Conservation (phyloP, 2,888 invertebrate species). For the Mythimna lalbum region DNA sequence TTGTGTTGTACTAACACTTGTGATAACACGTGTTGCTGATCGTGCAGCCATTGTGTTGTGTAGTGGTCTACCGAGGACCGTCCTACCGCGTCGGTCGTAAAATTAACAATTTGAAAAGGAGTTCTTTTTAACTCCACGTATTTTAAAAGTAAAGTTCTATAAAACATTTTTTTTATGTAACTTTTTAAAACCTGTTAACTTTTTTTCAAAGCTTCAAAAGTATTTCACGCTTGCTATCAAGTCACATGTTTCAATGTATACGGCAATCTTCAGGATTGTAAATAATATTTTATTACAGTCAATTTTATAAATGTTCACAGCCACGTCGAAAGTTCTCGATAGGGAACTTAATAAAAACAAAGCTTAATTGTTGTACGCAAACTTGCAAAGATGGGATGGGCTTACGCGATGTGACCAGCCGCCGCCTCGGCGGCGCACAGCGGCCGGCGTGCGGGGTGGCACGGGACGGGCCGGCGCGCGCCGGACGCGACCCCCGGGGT, state of each 20-base stretch:
- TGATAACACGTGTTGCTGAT: conserved; percentile 42
- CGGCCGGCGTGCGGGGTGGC: conserved; percentile 84
- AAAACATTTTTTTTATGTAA: not conserved
- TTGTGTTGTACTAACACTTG: conserved; percentile 38
- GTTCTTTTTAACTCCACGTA: conserved; percentile 13
- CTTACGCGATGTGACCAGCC: conserved; percentile 94
- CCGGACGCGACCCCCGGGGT: conserved; percentile 77
- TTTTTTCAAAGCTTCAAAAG: conserved; percentile 31
- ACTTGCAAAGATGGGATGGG: conserved; percentile 92
- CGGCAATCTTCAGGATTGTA: conserved; percentile 53
- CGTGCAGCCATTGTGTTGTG: conserved; percentile 32
- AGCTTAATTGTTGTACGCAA: conserved; percentile 91
- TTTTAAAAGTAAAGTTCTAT: conserved; percentile 2
- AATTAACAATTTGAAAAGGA: conserved; percentile 38
- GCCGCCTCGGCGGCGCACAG: conserved; percentile 87
- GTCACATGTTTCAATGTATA: conserved; percentile 35
- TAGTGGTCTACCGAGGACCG: conserved; percentile 35
- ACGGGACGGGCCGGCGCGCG: conserved; percentile 85
- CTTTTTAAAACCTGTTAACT: conserved; percentile 6
- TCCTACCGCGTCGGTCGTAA: not conserved
- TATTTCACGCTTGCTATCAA: conserved; percentile 42
- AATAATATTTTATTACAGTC: conserved; percentile 73
- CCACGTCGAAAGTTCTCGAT: conserved; percentile 85
- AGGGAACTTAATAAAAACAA: conserved; percentile 82
- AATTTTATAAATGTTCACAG: conserved; percentile 89